phyloP scores from a whole-genome alignment of 1,140 invertebrate species.

The Brachionus paranguensis region DNA sequence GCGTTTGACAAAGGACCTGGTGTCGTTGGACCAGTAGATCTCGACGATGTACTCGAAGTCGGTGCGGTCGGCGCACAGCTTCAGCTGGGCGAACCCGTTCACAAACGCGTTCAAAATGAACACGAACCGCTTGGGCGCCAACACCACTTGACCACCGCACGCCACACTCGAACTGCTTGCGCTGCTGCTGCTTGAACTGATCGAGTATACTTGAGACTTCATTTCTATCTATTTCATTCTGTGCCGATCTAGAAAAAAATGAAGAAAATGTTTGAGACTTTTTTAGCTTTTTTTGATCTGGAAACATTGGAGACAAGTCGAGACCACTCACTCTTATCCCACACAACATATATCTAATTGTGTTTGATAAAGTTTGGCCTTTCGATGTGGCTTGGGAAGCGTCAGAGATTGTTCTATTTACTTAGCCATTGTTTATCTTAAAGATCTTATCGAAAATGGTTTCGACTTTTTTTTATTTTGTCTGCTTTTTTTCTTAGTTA shows the following conservation, averaged over 20 bases:
- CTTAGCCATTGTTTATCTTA: background rate
- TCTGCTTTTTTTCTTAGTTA: background rate
- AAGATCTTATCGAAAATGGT: background rate
- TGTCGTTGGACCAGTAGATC: conserved; percentile 29
- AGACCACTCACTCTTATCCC: background rate
- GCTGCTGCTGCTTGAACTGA: background rate
- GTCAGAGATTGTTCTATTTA: background rate
- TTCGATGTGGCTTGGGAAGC: background rate
- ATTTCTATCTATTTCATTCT: background rate
- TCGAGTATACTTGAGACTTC: background rate
- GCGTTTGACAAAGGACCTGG: conserved; percentile 22
- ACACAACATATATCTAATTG: background rate
- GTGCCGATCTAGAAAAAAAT: background rate
- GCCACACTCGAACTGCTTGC: background rate
- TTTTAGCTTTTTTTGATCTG: background rate
- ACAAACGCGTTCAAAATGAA: conserved; percentile 32
- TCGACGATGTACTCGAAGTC: conserved; percentile 34
- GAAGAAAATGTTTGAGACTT: background rate
- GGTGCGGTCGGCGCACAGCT: conserved; percentile 4
- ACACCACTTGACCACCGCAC: background rate
- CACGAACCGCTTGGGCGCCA: background rate
- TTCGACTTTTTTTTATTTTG: background rate
- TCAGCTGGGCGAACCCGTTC: conserved; percentile 21
- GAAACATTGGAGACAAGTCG: background rate
- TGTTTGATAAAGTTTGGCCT: background rate